Evolutionary conservation across 2,888 invertebrate species (phyloP), one percentile per base, ranked within the genome.

Genomic region (Anthoptus insignis): DNA sequence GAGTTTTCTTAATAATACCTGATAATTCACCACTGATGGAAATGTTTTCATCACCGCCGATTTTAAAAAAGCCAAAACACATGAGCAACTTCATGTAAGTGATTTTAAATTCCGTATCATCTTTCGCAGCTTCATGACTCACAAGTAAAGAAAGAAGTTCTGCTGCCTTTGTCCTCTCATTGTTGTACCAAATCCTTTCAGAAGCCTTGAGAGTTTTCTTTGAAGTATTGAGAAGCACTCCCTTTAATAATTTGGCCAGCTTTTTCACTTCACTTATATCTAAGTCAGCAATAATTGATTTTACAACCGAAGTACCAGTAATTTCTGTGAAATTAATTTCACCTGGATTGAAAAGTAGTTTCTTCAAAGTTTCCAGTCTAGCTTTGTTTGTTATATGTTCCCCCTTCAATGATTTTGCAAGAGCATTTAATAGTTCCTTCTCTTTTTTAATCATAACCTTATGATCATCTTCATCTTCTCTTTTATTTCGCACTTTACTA

Each of bases 291-390:
- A 95, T 95, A 9, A 96, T 91, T 58, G 95, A 94, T 79, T 95
- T 96, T 0, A 96, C 86, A 50, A 96, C 81, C 74, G 94, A 95
- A 13, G 94, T 94, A 11, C 95, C 94, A 19, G 96, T 96, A 29
- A 95, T 94, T 86, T 96, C 96, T 76, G 97, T 96, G 68, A 97
- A 95, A 83, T 96, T 95, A 67, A 97, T 94, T 76, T 95, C 95
- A 3, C 97, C 97, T 0, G 97, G 96, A 79, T 94, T 89, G 49
- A 96, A 93, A 9, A 97, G 87, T 1, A 97, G 81, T 74, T 95
- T 95, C 64, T 95, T 94, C 37, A 97, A 81, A 4, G 95, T 91
- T 8, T 90, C 87, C 1, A 96, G 87, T 81, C 95, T 94, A 1
- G 91, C 87, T 72, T 91, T 88, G 34, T 91, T 88, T 29, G 89